Conservation (phyloP, 2,113 vertebrate genomes). For the Plestiodon gilberti region DNA sequence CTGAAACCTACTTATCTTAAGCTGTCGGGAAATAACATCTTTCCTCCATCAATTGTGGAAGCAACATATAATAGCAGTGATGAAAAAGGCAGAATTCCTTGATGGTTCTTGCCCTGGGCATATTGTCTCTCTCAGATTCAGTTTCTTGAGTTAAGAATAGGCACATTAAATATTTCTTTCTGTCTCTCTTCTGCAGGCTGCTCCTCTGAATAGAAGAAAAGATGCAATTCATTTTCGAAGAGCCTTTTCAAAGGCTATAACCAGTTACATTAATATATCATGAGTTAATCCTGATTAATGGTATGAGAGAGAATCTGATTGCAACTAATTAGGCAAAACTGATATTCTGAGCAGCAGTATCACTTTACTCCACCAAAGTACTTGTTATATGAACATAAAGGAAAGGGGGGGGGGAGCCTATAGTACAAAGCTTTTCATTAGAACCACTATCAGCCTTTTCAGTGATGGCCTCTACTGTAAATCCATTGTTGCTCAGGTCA, state of each 20-base stretch:
- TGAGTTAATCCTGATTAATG: constrained; percentile 15
- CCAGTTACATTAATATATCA: constrained; percentile 27
- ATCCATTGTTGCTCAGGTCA: not conserved
- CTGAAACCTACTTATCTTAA: constrained; percentile 27
- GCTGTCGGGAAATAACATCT: not conserved
- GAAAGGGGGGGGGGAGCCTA: not conserved
- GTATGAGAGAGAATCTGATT: constrained; percentile 12
- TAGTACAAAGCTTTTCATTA: constrained; percentile 8
- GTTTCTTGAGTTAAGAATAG: not conserved
- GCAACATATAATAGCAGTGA: not conserved
- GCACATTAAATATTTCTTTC: constrained; percentile 1
- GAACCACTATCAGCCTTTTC: not conserved
- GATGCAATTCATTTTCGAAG: not conserved
- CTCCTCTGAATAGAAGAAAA: constrained; percentile 26
- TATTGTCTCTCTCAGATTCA: not conserved
- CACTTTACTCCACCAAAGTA: not conserved
- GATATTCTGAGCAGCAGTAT: not conserved
- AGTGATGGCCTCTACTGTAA: not conserved
- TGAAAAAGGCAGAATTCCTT: not conserved
- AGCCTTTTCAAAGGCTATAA: not conserved
- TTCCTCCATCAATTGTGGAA: constrained; percentile 27
- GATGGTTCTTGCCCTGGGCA: not conserved
- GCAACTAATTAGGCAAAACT: not conserved
- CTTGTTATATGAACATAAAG: constrained; percentile 14
- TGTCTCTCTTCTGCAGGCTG: not conserved